Conservation (phyloP, 2,888 invertebrate genomes). For the Gastracanthus pulcherrimus region DNA sequence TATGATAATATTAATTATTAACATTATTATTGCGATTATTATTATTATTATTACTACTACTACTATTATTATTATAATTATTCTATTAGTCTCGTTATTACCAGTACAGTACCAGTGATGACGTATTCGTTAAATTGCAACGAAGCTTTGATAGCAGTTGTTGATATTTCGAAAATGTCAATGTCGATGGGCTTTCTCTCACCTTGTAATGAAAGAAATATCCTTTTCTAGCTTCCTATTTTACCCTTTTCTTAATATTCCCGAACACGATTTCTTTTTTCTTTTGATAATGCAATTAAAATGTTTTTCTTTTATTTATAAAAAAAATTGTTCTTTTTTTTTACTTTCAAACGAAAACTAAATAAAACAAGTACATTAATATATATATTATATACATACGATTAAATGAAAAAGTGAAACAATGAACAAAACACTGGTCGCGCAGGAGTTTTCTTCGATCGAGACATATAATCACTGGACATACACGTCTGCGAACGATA, state of each 20-base stretch:
- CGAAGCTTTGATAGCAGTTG: slow-evolving; percentile 34
- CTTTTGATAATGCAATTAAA: slow-evolving; percentile 37
- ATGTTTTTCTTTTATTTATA: slow-evolving; percentile 38
- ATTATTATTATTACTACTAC: slow-evolving; percentile 62
- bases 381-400: neutral
- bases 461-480: no score
- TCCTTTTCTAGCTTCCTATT: slow-evolving; percentile 21
- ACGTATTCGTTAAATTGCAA: slow-evolving; percentile 29
- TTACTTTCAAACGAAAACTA: neutral
- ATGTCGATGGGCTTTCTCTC: slow-evolving; percentile 40
- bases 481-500: no score
- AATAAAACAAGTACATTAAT: slow-evolving; percentile 1
- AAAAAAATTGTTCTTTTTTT: slow-evolving; percentile 20
- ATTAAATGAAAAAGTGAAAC: neutral
- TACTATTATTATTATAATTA: slow-evolving; percentile 62
- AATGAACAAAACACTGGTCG: neutral
- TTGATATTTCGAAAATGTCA: slow-evolving; percentile 27
- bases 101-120: slow-evolving; percentile 45
- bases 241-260: neutral
- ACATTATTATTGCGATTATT: slow-evolving; percentile 66
- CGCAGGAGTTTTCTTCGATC: neutral
- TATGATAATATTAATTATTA: slow-evolving; percentile 61
- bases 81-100: slow-evolving; percentile 54
- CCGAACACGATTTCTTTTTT: slow-evolving; percentile 25
- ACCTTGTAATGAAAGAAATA: slow-evolving; percentile 30